phyloP scores from a whole-genome alignment of 2,797 vertebrate genomes.

The Melanotaenia trifasciata region DNA sequence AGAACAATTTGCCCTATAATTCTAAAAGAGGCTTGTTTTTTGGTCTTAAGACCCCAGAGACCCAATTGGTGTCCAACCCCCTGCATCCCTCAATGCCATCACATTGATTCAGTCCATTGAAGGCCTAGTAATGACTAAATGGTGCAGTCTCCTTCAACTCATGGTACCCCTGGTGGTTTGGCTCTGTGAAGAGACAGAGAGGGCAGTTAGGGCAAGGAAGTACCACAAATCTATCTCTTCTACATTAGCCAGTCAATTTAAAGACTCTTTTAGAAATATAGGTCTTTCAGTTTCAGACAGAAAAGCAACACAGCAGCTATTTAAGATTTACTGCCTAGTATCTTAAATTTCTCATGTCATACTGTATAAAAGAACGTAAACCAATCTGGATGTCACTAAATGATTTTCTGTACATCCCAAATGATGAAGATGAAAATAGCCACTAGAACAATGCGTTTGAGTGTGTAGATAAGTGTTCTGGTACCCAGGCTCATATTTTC shows the following conservation, averaged over 20 bases:
- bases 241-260: constrained; percentile 38
- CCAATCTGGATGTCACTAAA: constrained; percentile 66
- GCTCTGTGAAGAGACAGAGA: constrained; percentile 87
- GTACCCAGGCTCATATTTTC: constrained; percentile 86
- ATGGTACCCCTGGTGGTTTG: constrained; percentile 88
- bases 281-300: constrained; percentile 22
- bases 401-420: constrained; percentile 86
- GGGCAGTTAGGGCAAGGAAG: constrained; percentile 80
- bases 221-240: constrained; percentile 66
- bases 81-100: constrained; percentile 41
- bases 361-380: constrained; percentile 2
- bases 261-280: constrained; percentile 71
- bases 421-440: constrained; percentile 82
- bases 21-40: constrained; percentile 61
- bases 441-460: constrained; percentile 82
- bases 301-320: neutral
- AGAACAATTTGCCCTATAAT: constrained; percentile 53
- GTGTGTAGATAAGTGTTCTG: constrained; percentile 81
- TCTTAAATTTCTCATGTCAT: neutral
- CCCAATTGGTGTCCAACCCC: constrained; percentile 34
- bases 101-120: constrained; percentile 78
- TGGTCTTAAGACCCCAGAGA: constrained; percentile 22
- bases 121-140: constrained; percentile 83
- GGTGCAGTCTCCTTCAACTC: constrained; percentile 88
- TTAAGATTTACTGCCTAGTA: constrained; percentile 9